Percentiles rank a stretch among this genome's conserved stretches.
Evolutionary conservation across 2,888 invertebrate genomes (phyloP).

Genomic region (Anoplius nigerrimus): DNA sequence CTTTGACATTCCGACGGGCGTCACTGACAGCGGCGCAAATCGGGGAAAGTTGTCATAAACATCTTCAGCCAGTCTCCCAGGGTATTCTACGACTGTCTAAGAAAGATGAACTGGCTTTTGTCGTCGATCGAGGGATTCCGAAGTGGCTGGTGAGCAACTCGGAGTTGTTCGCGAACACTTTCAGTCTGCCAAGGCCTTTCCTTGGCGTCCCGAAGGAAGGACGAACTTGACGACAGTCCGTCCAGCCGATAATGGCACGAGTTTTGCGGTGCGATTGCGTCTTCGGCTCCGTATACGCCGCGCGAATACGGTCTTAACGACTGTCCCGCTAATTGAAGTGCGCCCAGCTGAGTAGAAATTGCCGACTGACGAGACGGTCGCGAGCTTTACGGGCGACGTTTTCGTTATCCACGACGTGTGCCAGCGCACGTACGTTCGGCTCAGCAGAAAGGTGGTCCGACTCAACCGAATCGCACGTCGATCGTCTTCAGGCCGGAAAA

Average conservation of each 20-base stretch:
- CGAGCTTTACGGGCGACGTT: too few relatives aligned
- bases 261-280: background rate
- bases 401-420: too few relatives aligned
- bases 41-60: slow-evolving; percentile 13
- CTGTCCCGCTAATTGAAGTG: slow-evolving; percentile 38
- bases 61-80: background rate
- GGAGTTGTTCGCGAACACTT: background rate
- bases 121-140: background rate
- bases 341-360: slow-evolving; percentile 30
- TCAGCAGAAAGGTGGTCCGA: too few relatives aligned
- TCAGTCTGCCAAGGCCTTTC: background rate
- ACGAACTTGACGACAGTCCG: background rate
- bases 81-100: too few relatives aligned
- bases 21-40: slow-evolving; percentile 2
- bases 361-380: slow-evolving; percentile 30
- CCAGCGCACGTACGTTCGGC: too few relatives aligned
- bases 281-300: background rate
- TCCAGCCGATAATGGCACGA: slow-evolving; percentile 28
- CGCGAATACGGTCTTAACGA: slow-evolving; percentile 20
- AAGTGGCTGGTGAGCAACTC: background rate
- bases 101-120: background rate
- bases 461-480: too few relatives aligned
- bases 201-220: background rate
- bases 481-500: too few relatives aligned
- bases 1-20: slow-evolving; percentile 26